Evolutionary conservation across 2,888 invertebrate species (phyloP), one percentile per base, ranked within the genome.

Genomic region (Caenorhabditis sp.): DNA sequence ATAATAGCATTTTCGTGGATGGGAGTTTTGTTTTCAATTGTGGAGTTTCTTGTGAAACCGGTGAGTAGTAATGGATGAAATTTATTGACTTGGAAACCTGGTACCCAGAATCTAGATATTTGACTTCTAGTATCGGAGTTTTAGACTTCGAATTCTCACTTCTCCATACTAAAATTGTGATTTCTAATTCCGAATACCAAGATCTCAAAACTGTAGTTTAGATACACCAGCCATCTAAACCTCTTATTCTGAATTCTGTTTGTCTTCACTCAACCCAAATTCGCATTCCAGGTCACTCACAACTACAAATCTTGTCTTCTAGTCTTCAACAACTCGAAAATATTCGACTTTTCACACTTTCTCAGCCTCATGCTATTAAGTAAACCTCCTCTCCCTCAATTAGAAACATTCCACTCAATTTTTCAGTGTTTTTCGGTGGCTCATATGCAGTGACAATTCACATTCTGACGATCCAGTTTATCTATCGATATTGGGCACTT

Each of bases 401-500:
- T n/a, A n/a, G n/a, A n/a, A n/a, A n/a, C n/a, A n/a, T n/a, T n/a
- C n/a, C n/a, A n/a, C n/a, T n/a, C n/a, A n/a, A n/a, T 3, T n/a
- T 63, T 69, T 17, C 65, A 70, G 70, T 64, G 14, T 1, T 61
- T 58, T 65, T 64, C 31, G 64, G 70, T 25, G 64, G 64, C 10
- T 70, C 61, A 12, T 70, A 70, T 38, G 70, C 61, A 3, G 61
- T 70, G 61, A 31, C 63, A 20, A 53, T 70, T 17, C 52, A 54
- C 0, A 23, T 70, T 2, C 31, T 70, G 4, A 50, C 61, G 3
- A 14, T 63, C 23, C 70, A 70, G 20, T 70, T 70, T 52, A 58
- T 65, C 65, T 70, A 70, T 27, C 64, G 70, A 5, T 70, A 70
- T 43, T 59, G 60, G 3, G 62, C 70, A 5, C 61, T 70, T 25